phyloP scores from a whole-genome alignment of 2,888 invertebrate species.

The Drosophila eohydei region DNA sequence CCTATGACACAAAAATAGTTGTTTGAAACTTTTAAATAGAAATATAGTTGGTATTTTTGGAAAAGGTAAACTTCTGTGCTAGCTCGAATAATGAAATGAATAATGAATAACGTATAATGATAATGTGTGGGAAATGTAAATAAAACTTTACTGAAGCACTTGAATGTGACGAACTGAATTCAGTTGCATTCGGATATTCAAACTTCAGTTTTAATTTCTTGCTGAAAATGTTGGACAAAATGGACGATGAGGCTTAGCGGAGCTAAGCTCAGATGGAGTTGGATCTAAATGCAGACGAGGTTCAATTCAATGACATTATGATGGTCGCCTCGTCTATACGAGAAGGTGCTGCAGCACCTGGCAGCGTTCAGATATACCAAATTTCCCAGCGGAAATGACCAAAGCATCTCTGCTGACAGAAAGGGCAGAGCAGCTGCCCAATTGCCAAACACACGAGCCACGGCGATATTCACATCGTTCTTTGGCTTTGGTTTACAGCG shows the following conservation, averaged over 20 bases:
- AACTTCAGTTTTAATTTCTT: slow-evolving; percentile 5
- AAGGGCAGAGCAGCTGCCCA: slow-evolving; percentile 8
- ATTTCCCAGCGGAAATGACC: slow-evolving; percentile 54
- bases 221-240: slow-evolving; percentile 2
- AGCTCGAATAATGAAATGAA: too few relatives aligned
- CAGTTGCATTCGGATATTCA: not conserved
- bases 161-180: not conserved
- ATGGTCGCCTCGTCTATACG: slow-evolving; percentile 47
- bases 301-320: slow-evolving; percentile 74
- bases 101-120: not conserved
- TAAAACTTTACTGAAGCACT: not conserved
- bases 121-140: not conserved
- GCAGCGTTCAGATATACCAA: slow-evolving; percentile 46
- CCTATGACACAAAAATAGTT: too few relatives aligned
- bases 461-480: slow-evolving; percentile 47
- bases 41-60: too few relatives aligned
- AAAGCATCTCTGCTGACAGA: slow-evolving; percentile 1
- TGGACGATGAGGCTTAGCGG: slow-evolving; percentile 2
- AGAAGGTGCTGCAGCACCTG: slow-evolving; percentile 36
- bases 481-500: slow-evolving; percentile 36
- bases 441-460: slow-evolving; percentile 18
- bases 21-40: too few relatives aligned
- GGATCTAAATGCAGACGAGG: slow-evolving; percentile 33
- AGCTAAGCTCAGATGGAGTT: not conserved
- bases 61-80: too few relatives aligned